These are phyloP conservation scores for Leptestheria dahalacensis DNA, from an alignment of 1,140 invertebrate genomes.

Conservation along the genomic window DNA sequence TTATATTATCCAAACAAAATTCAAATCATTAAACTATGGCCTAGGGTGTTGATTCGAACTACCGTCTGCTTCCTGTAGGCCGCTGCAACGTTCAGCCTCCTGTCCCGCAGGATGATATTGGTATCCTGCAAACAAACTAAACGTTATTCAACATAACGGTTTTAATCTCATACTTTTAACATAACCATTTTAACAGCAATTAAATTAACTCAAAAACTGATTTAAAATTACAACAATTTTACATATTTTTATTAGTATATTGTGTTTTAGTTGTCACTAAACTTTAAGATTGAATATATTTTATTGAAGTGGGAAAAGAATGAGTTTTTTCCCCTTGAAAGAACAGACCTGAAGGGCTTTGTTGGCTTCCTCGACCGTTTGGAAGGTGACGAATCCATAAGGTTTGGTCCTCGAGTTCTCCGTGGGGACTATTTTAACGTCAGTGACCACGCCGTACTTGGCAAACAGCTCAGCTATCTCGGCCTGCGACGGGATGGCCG, in stretches of 20 bases:
- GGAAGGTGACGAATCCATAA: slow-evolving; percentile 90
- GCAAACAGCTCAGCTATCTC: slow-evolving; percentile 69
- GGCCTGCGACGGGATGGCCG: slow-evolving; percentile 64
- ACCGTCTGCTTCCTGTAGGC: slow-evolving; percentile 69
- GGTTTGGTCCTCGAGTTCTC: slow-evolving; percentile 86
- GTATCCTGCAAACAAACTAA: slow-evolving; percentile 49
- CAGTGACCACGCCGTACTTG: slow-evolving; percentile 76
- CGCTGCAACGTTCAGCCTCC: slow-evolving; percentile 77
- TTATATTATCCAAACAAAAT: too few species aligned
- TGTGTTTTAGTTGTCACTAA: too few species aligned
- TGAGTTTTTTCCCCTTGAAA: too few species aligned
- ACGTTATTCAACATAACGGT: slow-evolving; percentile 14
- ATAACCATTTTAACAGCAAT: too few species aligned
- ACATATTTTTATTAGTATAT: too few species aligned
- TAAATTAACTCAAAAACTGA: too few species aligned
- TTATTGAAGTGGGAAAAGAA: too few species aligned
- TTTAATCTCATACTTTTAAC: too few species aligned
- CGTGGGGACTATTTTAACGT: slow-evolving; percentile 86
- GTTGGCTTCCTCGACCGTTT: slow-evolving; percentile 68
- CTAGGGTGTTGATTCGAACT: too few species aligned
- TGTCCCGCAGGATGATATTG: slow-evolving; percentile 57
- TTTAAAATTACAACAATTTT: too few species aligned
- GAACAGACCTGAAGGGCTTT: neutral
- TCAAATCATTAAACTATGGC: too few species aligned
- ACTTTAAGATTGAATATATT: too few species aligned